Conservation (phyloP, 2,888 invertebrate species). For the Epistrophe eligans region DNA sequence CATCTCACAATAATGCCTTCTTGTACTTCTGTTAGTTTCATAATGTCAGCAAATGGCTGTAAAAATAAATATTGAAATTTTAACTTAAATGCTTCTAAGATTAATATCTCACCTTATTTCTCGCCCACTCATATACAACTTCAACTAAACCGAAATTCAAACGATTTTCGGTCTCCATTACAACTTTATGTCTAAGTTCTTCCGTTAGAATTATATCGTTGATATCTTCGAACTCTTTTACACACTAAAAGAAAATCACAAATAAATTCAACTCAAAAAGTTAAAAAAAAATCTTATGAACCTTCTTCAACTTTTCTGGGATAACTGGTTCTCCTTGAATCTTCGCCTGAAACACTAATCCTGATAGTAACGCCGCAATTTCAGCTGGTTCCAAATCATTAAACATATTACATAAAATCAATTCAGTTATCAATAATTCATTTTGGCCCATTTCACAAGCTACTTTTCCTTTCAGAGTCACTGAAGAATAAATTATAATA, state of each 20-base stretch:
- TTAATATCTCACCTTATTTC: conserved; percentile 88
- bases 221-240: conserved; percentile 88
- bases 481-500: conserved; percentile 80
- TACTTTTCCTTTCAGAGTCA: conserved; percentile 92
- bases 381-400: conserved; percentile 94
- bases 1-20: conserved; percentile 99
- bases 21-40: conserved; percentile 96
- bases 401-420: conserved; percentile 95
- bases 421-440: conserved; percentile 96
- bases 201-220: conserved; percentile 88
- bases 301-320: conserved; percentile 83
- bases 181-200: conserved; percentile 85
- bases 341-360: conserved; percentile 95
- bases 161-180: conserved; percentile 85
- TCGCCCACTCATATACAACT: conserved; percentile 98
- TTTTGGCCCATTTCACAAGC: conserved; percentile 94
- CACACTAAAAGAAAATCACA: conserved; percentile 85
- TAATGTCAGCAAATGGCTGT: conserved; percentile 96
- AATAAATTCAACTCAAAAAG: conserved; percentile 16
- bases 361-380: conserved; percentile 96
- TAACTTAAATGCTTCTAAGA: not conserved
- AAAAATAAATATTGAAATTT: conserved; percentile 61
- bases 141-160: conserved; percentile 96
- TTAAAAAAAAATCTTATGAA: conserved; percentile 12
- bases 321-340: conserved; percentile 85